Evolutionary conservation across 2,888 invertebrate species (phyloP).

Genomic region (Homarus gammarus): DNA sequence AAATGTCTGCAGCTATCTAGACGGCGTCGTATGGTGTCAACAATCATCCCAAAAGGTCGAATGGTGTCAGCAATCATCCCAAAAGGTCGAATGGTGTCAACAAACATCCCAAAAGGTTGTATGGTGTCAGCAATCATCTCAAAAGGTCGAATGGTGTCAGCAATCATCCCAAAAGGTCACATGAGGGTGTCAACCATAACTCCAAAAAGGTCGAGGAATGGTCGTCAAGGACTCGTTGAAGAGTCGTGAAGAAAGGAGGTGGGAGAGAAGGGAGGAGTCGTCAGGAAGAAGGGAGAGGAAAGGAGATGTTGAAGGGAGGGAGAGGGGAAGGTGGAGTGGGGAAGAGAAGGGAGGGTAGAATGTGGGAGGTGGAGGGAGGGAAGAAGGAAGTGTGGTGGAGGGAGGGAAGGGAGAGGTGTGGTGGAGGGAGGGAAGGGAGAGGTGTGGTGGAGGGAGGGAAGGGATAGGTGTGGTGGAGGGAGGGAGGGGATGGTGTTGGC

Average conservation of each 20-base stretch:
- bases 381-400: not conserved
- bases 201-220: not conserved
- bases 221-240: not conserved
- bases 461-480: not conserved
- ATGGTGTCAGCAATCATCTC: too few relatives aligned
- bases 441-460: not conserved
- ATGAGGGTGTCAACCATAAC: not conserved
- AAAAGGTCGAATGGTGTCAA: too few relatives aligned
- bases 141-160: too few relatives aligned
- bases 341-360: not conserved
- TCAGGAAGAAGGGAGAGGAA: not conserved
- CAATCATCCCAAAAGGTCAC: not conserved
- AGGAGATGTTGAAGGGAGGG: too few relatives aligned
- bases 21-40: not conserved
- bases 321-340: conserved; percentile 8
- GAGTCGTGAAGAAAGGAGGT: not conserved
- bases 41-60: too few relatives aligned
- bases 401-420: not conserved
- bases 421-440: not conserved
- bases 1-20: too few relatives aligned
- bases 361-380: too few relatives aligned
- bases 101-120: too few relatives aligned
- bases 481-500: not conserved
- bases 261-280: not conserved
- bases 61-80: too few relatives aligned